These are phyloP conservation scores for Pygmarrhopalites habei DNA, from an alignment of 1,140 invertebrate genomes.

Conservation along the genomic window DNA sequence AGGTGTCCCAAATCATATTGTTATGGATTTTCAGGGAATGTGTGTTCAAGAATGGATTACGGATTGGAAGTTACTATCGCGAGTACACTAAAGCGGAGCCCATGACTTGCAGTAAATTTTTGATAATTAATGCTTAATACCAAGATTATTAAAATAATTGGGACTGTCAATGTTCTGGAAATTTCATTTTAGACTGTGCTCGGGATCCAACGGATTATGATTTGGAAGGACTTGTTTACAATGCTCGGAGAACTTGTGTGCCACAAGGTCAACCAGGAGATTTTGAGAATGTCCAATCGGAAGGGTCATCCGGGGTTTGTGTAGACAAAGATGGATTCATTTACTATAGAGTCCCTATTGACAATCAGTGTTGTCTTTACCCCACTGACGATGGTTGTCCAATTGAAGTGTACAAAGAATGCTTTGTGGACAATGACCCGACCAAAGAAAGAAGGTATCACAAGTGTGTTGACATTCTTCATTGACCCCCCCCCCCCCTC, in stretches of 20 bases:
- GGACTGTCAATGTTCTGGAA: too few species aligned
- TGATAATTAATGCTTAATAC: too few species aligned
- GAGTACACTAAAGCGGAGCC: not conserved
- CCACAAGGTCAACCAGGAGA: not conserved
- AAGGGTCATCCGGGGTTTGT: not conserved
- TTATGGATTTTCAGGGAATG: conserved; percentile 51
- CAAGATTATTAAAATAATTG: too few species aligned
- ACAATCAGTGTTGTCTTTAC: too few species aligned
- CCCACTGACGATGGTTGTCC: too few species aligned
- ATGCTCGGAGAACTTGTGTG: not conserved
- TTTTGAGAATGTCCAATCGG: not conserved
- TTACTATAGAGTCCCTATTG: not conserved
- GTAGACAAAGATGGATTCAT: not conserved
- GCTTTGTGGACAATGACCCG: too few species aligned
- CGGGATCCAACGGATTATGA: not conserved
- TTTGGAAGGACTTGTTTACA: not conserved
- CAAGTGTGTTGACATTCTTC: too few species aligned
- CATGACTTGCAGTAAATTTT: conserved; percentile 54
- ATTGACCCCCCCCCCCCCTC: too few species aligned
- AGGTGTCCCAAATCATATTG: not conserved
- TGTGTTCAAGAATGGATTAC: conserved; percentile 48
- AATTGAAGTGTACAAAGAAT: too few species aligned
- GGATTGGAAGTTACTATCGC: conserved; percentile 47
- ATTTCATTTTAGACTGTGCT: conserved; percentile 3
- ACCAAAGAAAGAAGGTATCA: too few species aligned